Percentiles rank a stretch among this genome's conserved stretches.
Evolutionary conservation across 2,888 invertebrate species (phyloP).

Genomic region (Achlya flavicornis): DNA sequence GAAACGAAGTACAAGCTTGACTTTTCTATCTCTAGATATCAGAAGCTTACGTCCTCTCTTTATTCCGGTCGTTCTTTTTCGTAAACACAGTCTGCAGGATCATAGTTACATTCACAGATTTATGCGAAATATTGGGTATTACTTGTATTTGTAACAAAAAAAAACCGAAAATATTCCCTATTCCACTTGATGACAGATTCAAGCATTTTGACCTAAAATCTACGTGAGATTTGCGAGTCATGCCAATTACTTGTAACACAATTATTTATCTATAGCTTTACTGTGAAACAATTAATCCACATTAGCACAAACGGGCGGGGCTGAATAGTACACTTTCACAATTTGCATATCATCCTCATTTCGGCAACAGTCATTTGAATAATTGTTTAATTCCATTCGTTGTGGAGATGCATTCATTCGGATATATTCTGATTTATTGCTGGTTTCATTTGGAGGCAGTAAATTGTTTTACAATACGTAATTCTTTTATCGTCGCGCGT

Average conservation of each 20-base stretch:
- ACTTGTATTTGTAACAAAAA: too few species aligned
- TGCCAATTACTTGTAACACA: background rate
- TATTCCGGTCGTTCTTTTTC: background rate
- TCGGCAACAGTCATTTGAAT: slow-evolving; percentile 67
- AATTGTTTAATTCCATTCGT: slow-evolving; percentile 71
- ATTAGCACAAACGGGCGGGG: slow-evolving; percentile 30
- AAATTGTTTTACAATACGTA: background rate
- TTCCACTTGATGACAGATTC: background rate
- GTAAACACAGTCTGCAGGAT: background rate
- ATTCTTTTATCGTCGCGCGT: background rate
- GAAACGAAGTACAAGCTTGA: too few species aligned
- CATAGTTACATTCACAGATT: too few species aligned
- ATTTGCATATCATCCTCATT: slow-evolving; percentile 68
- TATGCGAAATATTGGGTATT: too few species aligned
- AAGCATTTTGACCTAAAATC: background rate
- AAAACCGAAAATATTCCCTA: too few species aligned
- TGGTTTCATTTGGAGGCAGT: slow-evolving; percentile 11
- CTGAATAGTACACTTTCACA: slow-evolving; percentile 40
- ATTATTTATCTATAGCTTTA: slow-evolving; percentile 3
- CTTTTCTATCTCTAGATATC: too few species aligned
- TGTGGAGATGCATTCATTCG: slow-evolving; percentile 48
- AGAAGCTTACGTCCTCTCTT: background rate
- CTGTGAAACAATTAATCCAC: slow-evolving; percentile 23
- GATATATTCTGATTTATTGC: slow-evolving; percentile 52
- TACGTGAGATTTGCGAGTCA: background rate